Conservation (phyloP, 1,140 invertebrate species). For the Hesperophylax magnus region DNA sequence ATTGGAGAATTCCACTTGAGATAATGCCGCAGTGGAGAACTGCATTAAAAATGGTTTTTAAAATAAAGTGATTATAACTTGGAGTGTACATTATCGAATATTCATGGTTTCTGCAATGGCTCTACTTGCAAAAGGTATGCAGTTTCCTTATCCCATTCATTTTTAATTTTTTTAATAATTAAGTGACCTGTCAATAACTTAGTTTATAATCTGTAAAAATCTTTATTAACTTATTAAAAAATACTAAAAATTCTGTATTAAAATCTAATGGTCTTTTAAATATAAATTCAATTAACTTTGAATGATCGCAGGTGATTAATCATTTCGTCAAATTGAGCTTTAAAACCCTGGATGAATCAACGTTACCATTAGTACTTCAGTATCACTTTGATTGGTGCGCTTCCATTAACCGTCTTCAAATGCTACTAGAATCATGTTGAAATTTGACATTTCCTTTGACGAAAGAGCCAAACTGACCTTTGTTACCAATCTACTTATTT, state of each 20-base stretch:
- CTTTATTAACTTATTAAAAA: too few species aligned
- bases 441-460: conserved; percentile 55
- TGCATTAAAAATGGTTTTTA: conserved; percentile 24
- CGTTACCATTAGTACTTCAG: not conserved
- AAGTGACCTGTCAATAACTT: too few species aligned
- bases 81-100: conserved; percentile 2
- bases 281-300: too few species aligned
- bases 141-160: too few species aligned
- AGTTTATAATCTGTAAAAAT: too few species aligned
- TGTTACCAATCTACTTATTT: conserved; percentile 48
- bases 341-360: conserved; percentile 5
- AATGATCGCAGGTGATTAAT: too few species aligned
- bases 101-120: conserved; percentile 44
- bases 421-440: conserved; percentile 55
- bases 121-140: conserved; percentile 31
- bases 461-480: conserved; percentile 54
- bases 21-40: conserved; percentile 13
- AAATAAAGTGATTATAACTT: conserved; percentile 16
- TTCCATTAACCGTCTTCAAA: conserved; percentile 48
- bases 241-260: too few species aligned
- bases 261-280: too few species aligned
- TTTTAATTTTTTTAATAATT: too few species aligned
- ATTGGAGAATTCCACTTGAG: conserved; percentile 18
- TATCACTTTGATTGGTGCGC: conserved; percentile 7
- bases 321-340: too few species aligned